Evolutionary conservation across 2,113 vertebrate genomes (phyloP).

Genomic region (Pteronura brasiliensis): DNA sequence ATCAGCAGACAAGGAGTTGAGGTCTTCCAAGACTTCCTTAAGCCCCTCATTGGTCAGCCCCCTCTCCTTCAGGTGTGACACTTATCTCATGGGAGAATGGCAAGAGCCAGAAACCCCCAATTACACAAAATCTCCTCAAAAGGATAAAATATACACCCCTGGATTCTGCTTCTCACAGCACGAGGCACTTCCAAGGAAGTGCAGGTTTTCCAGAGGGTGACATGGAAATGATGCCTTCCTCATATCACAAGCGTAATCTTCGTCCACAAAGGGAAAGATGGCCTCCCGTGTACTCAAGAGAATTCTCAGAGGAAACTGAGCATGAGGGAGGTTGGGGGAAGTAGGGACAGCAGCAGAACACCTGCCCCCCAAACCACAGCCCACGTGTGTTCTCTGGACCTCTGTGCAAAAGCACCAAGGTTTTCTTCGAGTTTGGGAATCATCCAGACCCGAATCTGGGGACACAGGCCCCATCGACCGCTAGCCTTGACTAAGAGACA

Average conservation of each 20-base stretch:
- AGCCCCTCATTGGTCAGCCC: neutral
- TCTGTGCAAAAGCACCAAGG: neutral
- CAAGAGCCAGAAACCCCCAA: neutral
- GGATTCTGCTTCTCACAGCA: neutral
- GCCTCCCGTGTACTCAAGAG: rapidly evolving
- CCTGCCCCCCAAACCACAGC: neutral
- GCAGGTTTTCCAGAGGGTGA: neutral
- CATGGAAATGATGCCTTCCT: neutral
- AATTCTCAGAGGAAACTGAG: neutral
- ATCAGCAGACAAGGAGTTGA: neutral
- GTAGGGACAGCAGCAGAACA: neutral
- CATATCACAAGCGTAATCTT: neutral
- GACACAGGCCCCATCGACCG: neutral
- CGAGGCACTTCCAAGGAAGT: rapidly evolving
- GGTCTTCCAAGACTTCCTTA: neutral
- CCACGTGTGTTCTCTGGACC: rapidly evolving
- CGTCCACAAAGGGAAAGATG: neutral
- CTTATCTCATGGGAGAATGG: neutral
- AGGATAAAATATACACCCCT: neutral
- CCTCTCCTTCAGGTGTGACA: neutral
- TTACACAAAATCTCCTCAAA: neutral
- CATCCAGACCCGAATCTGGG: neutral
- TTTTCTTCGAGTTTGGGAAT: neutral
- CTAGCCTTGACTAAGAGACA: neutral
- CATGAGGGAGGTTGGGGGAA: rapidly evolving